These are phyloP conservation scores for Zalophus californianus DNA, from an alignment of 2,797 vertebrate species.

Conservation along the genomic window DNA sequence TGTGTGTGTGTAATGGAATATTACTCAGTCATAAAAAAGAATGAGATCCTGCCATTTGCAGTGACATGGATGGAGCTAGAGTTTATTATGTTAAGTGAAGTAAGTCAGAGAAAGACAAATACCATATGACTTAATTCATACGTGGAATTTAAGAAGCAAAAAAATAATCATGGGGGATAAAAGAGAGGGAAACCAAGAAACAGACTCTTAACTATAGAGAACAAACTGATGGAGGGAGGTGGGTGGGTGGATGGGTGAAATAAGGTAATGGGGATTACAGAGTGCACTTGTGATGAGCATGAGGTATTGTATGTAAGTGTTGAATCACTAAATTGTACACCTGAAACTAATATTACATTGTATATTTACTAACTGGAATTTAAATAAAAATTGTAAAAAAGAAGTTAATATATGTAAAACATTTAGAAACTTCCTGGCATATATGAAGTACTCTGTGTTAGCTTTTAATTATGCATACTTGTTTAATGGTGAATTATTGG, in stretches of 20 bases:
- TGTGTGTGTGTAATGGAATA: neutral
- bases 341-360: neutral
- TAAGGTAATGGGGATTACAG: neutral
- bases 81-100: neutral
- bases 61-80: neutral
- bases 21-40: neutral
- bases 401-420: neutral
- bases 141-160: neutral
- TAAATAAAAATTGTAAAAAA: neutral
- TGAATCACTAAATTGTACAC: neutral
- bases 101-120: neutral
- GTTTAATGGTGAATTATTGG: constrained; percentile 11
- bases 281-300: neutral
- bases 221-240: neutral
- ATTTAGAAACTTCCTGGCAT: neutral
- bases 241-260: neutral
- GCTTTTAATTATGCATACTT: neutral
- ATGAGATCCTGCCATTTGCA: neutral
- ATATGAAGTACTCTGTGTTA: neutral
- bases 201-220: neutral
- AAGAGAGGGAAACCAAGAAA: neutral
- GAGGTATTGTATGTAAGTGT: neutral
- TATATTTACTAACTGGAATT: neutral
- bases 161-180: neutral
- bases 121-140: neutral